Conservation (phyloP, 2,888 invertebrate genomes). For the Diarsia dahlii region DNA sequence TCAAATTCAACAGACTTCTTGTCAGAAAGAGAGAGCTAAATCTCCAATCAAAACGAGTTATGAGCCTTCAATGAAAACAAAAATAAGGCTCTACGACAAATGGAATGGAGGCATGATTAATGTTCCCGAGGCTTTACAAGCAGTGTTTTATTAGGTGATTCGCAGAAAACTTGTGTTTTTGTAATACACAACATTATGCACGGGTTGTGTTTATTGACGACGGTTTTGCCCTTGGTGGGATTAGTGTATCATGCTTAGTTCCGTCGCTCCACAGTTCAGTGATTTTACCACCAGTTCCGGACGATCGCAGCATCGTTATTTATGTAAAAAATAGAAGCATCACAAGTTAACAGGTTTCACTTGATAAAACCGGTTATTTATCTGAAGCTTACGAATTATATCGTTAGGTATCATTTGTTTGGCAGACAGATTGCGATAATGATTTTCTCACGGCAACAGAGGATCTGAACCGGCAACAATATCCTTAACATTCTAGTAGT, state of each 20-base stretch:
- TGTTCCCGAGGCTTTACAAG: constrained; percentile 31
- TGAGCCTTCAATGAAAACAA: constrained; percentile 28
- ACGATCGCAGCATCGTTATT: constrained; percentile 28
- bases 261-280: constrained; percentile 63
- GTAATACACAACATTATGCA: constrained; percentile 22
- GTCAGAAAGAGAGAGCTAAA: constrained; percentile 52
- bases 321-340: constrained; percentile 11
- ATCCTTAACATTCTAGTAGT: not conserved
- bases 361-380: constrained; percentile 7
- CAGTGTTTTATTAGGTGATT: constrained; percentile 32
- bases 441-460: not conserved
- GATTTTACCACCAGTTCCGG: constrained; percentile 40
- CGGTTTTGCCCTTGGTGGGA: constrained; percentile 56
- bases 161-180: constrained; percentile 46
- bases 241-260: constrained; percentile 62
- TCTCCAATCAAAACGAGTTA: constrained; percentile 50
- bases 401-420: constrained; percentile 14
- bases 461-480: not conserved
- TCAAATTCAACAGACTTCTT: constrained; percentile 20
- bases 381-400: not conserved
- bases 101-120: constrained; percentile 25
- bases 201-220: constrained; percentile 37
- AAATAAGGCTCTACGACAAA: constrained; percentile 23
- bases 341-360: constrained; percentile 14
- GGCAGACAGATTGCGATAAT: not conserved